Evolutionary conservation across 2,797 vertebrate genomes (phyloP), one percentile per base, ranked within the genome.

Genomic region (Cyprinella venusta): DNA sequence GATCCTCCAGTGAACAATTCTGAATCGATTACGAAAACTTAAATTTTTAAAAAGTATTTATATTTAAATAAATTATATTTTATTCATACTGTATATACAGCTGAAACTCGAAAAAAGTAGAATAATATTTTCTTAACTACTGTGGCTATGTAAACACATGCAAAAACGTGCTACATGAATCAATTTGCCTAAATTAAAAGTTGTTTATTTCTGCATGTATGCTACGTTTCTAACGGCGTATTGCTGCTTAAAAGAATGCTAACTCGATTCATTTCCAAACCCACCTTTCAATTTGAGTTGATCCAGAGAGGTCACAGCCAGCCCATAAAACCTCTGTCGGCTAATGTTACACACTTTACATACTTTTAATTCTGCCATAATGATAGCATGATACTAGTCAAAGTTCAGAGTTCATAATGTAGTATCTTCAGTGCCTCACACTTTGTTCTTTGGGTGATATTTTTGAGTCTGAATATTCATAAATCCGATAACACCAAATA

Each of bases 241-340:
- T 0, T 33, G 30, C 30, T 33, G 30, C 10, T 61, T 61, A 26
- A 26, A 26, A 61, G 0, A 68, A 68, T 1, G 6, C 16, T 1
- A 59, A 42, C 21, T 40, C 1, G n/a, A 21, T 19, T 36, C 24
- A 59, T 76, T 76, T 42, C 13, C 18, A 65, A 50, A 81, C 90
- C 90, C 81, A 95, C 95, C 95, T 91, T 92, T 95, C 40, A 59
- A 80, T 89, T 91, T 95, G 69, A 96, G 91, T 21, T 95, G 90
- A 3, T 86, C 81, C 52, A 96, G 84, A 50, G 93, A 91, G 5
- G 88, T 76, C 6, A 90, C 94, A 0, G 82, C 92, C 78, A 95
- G 0, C 0, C 95, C 95, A 21, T 91, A 90, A 0, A 89, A 92
- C 7, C 90, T 91, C 36, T 92, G 90, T 3, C 95, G 93, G 6